Evolutionary conservation across 2,888 invertebrate species (phyloP).

Genomic region (Watsonalla cultraria): DNA sequence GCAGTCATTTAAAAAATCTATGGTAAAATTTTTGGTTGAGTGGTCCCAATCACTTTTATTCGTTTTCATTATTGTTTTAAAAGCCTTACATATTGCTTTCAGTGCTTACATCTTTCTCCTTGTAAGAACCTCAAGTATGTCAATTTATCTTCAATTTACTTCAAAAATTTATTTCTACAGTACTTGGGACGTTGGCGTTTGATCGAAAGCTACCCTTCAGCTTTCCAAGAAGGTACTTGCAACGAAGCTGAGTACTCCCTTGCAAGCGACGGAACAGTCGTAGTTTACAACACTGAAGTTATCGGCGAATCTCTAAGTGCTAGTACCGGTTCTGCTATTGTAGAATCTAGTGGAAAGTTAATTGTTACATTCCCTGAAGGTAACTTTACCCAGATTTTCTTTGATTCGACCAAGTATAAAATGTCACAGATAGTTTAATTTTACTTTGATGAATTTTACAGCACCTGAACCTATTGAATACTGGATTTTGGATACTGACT

Average conservation of each 20-base stretch:
- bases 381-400: slow-evolving; percentile 18
- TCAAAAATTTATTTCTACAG: neutral
- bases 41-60: too few species aligned
- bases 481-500: slow-evolving; percentile 83
- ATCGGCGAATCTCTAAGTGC: slow-evolving; percentile 58
- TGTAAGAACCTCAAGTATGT: neutral
- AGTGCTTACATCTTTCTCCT: neutral
- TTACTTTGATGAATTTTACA: slow-evolving; percentile 9
- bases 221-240: slow-evolving; percentile 18
- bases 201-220: slow-evolving; percentile 16
- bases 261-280: slow-evolving; percentile 16
- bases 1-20: too few species aligned
- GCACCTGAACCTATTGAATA: slow-evolving; percentile 49
- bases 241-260: slow-evolving; percentile 15
- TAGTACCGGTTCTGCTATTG: slow-evolving; percentile 64
- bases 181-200: slow-evolving; percentile 8
- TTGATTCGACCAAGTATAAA: slow-evolving; percentile 55
- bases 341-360: slow-evolving; percentile 68
- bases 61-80: too few species aligned
- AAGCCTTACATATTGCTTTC: too few species aligned
- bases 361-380: slow-evolving; percentile 59
- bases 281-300: slow-evolving; percentile 36
- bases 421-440: slow-evolving; percentile 67
- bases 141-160: neutral
- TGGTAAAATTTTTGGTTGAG: too few species aligned